These are phyloP conservation scores for Capromys pilorides DNA, from an alignment of 2,797 vertebrate genomes.

Conservation along the genomic window DNA sequence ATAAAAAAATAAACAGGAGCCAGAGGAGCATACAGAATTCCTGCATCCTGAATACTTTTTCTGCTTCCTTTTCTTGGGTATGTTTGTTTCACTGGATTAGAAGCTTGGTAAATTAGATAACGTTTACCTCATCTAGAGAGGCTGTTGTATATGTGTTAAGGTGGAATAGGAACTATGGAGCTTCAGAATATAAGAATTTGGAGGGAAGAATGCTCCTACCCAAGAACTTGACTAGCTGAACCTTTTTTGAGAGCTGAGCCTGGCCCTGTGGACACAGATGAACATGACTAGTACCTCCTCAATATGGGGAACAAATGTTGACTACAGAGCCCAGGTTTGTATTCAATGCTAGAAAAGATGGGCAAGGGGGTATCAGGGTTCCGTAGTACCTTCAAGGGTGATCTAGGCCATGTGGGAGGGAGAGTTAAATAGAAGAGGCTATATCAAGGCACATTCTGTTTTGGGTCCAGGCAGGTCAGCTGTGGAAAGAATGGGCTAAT, in stretches of 20 bases:
- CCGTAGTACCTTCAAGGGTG: neutral
- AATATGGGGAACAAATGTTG: neutral
- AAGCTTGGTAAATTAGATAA: neutral
- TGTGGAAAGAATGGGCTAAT: neutral
- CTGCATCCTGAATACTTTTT: neutral
- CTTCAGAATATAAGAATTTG: neutral
- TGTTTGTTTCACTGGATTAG: neutral
- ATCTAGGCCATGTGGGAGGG: neutral
- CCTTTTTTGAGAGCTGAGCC: neutral
- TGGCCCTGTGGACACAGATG: neutral
- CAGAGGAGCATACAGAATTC: neutral
- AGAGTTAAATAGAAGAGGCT: neutral
- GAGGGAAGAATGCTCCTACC: too few species aligned
- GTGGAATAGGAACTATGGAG: neutral
- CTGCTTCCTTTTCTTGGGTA: neutral
- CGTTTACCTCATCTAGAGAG: neutral
- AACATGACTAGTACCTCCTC: neutral
- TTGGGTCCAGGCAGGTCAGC: neutral
- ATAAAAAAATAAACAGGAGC: too few species aligned
- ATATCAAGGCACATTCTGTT: fast-evolving
- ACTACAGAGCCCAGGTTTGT: neutral
- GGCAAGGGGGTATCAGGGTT: neutral
- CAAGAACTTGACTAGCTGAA: neutral
- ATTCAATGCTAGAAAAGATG: neutral
- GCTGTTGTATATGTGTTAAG: neutral